These are phyloP conservation scores for Autographa pulchrina DNA, from an alignment of 2,888 invertebrate genomes.

Conservation along the genomic window DNA sequence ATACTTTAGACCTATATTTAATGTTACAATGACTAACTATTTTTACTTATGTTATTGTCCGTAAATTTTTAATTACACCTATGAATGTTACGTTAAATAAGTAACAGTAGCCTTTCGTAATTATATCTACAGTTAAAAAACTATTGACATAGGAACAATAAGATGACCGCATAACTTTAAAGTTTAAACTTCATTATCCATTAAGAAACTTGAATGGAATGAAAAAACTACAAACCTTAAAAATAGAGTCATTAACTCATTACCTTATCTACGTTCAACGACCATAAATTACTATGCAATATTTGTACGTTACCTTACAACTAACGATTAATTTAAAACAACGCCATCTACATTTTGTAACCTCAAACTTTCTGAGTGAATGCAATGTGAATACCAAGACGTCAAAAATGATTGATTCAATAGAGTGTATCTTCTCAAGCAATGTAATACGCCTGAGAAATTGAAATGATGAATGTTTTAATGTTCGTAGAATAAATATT, in stretches of 20 bases:
- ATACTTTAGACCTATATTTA: too few relatives aligned
- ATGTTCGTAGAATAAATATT: not conserved
- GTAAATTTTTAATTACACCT: too few relatives aligned
- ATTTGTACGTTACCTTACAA: not conserved
- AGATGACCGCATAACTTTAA: not conserved
- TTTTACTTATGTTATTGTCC: too few relatives aligned
- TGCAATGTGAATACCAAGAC: slow-evolving; percentile 23
- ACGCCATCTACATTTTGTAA: slow-evolving; percentile 48
- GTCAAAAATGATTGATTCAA: slow-evolving; percentile 40
- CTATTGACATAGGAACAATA: not conserved
- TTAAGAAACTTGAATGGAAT: slow-evolving; percentile 4
- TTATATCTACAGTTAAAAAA: too few relatives aligned
- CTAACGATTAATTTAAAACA: not conserved
- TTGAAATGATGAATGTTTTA: slow-evolving; percentile 7
- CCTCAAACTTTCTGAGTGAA: slow-evolving; percentile 17
- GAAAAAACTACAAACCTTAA: not conserved
- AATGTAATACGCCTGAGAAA: slow-evolving; percentile 40
- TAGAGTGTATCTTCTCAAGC: slow-evolving; percentile 41
- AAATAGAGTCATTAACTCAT: not conserved
- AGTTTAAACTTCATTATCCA: not conserved
- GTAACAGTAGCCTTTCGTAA: too few relatives aligned
- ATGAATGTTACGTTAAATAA: too few relatives aligned
- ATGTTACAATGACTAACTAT: too few relatives aligned
- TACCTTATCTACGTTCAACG: not conserved
- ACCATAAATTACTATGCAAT: slow-evolving; percentile 4